These are phyloP conservation scores for Cydia fagiglandana DNA, from an alignment of 1,140 invertebrate genomes.

Conservation along the genomic window DNA sequence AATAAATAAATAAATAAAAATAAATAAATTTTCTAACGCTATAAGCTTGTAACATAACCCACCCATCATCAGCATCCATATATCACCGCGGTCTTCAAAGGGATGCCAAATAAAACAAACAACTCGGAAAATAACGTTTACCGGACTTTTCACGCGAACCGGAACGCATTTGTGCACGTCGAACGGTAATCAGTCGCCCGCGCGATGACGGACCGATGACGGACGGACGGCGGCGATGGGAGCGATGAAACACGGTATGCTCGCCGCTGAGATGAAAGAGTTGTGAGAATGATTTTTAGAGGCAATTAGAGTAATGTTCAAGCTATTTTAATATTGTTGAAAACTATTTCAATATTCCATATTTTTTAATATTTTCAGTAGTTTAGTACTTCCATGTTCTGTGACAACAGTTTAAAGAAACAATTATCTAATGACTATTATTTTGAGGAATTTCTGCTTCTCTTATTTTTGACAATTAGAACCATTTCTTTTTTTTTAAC, in stretches of 20 bases:
- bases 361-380: too few species aligned
- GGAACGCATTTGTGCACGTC: conserved; percentile 28
- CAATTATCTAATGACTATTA: too few species aligned
- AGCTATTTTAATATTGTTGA: background rate
- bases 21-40: background rate
- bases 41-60: background rate
- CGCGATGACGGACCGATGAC: conserved; percentile 8
- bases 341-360: background rate
- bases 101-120: conserved; percentile 32
- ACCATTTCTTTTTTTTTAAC: too few species aligned
- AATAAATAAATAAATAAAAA: too few species aligned
- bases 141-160: conserved; percentile 28
- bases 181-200: conserved; percentile 27
- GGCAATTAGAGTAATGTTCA: background rate
- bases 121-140: conserved; percentile 31
- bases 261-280: background rate
- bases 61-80: conserved; percentile 24
- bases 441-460: too few species aligned
- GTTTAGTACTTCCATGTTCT: too few species aligned
- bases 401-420: too few species aligned
- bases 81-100: conserved; percentile 31
- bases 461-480: too few species aligned
- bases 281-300: background rate
- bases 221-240: background rate
- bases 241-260: background rate